Evolutionary conservation across 2,888 invertebrate species (phyloP).

Genomic region (Zeuzera pyrina): DNA sequence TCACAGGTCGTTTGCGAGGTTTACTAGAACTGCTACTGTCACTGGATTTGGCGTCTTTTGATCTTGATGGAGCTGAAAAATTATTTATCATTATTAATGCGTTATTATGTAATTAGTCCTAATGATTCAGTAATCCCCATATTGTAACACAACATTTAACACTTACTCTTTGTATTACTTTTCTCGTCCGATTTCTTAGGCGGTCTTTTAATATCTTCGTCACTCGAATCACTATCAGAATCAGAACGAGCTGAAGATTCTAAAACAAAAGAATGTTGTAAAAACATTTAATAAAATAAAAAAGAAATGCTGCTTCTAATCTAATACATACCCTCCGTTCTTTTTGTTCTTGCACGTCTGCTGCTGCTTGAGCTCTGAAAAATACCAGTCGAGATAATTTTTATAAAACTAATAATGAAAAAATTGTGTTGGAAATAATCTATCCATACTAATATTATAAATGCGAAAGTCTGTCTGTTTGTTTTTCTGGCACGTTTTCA

Average conservation of each 20-base stretch:
- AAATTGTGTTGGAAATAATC: too few species aligned
- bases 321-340: slow-evolving; percentile 54
- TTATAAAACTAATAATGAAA: too few species aligned
- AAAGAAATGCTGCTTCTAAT: too few species aligned
- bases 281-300: too few species aligned
- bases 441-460: too few species aligned
- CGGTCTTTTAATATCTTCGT: slow-evolving; percentile 54
- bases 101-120: neutral
- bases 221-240: slow-evolving; percentile 67
- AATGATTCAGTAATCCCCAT: neutral
- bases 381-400: slow-evolving; percentile 17
- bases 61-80: slow-evolving; percentile 39
- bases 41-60: slow-evolving; percentile 54
- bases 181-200: slow-evolving; percentile 57
- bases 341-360: slow-evolving; percentile 49
- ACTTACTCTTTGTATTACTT: slow-evolving; percentile 41
- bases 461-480: too few species aligned
- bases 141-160: neutral
- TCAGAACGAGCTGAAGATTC: slow-evolving; percentile 60
- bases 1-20: slow-evolving; percentile 50
- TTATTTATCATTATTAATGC: slow-evolving; percentile 4
- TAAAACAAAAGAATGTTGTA: slow-evolving; percentile 23
- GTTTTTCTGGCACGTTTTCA: too few species aligned
- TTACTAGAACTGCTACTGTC: slow-evolving; percentile 57
- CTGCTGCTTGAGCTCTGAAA: slow-evolving; percentile 64